Evolutionary conservation across 2,797 vertebrate species (phyloP).

Genomic region (Anabas testudineus): DNA sequence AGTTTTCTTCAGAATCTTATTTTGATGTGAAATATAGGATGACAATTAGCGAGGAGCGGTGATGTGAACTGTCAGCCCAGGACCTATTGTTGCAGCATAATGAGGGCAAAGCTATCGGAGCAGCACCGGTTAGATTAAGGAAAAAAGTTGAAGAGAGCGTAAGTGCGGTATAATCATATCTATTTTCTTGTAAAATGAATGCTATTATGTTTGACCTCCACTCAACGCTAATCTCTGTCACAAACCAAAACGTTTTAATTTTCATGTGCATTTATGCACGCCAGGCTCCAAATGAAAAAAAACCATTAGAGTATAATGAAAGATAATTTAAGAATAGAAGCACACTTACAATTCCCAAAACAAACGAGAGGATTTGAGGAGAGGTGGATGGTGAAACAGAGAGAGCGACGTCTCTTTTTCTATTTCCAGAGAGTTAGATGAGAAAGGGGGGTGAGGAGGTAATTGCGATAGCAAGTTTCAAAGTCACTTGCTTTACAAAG

Average conservation of each 20-base stretch:
- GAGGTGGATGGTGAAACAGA: conserved; percentile 32
- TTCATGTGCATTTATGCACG: conserved; percentile 64
- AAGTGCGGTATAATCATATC: conserved; percentile 76
- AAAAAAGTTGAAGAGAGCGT: conserved; percentile 72
- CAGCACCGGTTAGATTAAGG: conserved; percentile 62
- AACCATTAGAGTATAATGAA: conserved; percentile 76
- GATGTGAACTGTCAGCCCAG: not conserved
- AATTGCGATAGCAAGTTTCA: conserved; percentile 70
- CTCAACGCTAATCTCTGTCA: conserved; percentile 78
- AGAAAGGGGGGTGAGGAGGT: not conserved
- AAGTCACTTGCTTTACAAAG: conserved; percentile 74
- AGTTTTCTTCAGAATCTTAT: conserved; percentile 10
- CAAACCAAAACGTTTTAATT: conserved; percentile 79
- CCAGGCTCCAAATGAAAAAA: conserved; percentile 71
- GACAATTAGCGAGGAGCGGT: conserved; percentile 38
- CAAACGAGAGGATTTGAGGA: conserved; percentile 59
- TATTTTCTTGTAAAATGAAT: conserved; percentile 77
- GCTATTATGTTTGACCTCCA: conserved; percentile 82
- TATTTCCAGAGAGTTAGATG: conserved; percentile 40
- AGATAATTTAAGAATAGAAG: conserved; percentile 75
- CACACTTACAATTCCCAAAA: conserved; percentile 77
- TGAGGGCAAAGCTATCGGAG: conserved; percentile 68
- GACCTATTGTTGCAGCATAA: conserved; percentile 63
- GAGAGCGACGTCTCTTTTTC: conserved; percentile 39
- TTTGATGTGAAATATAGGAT: conserved; percentile 49